Evolutionary conservation across 2,797 vertebrate species (phyloP), one percentile per base, ranked within the genome.

Genomic region (Natrix natrix): DNA sequence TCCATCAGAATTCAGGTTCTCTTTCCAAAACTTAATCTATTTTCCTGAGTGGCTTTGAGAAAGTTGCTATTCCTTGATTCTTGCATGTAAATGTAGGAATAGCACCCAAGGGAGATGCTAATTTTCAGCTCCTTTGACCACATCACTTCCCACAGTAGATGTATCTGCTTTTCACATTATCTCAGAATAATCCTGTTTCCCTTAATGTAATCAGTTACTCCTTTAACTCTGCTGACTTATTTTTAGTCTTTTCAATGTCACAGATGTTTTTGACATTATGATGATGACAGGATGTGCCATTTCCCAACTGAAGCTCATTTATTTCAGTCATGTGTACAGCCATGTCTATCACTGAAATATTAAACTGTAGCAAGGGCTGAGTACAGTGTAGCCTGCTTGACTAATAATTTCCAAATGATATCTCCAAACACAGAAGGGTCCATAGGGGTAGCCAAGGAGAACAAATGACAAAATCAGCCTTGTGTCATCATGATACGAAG

Each of bases 161-260:
- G 88, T 93, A 88, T 88, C 86, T 93, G 92, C 92, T 91, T 93
- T 91, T 87, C 86, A 83, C 57, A 91, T 93, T 93, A 91, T 93
- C 92, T 88, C 86, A 93, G 91, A 61, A 88, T 83, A 88, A 57
- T 69, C 90, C 90, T 14, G 66, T 59, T 91, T 57, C 43, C 43
- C 90, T 93, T 91, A 93, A 91, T 91, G 86, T 89, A 93, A 87
- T 88, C 90, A 88, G 90, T 66, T 60, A 61, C 55, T 69, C 92
- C 56, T 88, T 60, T 66, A 57, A 60, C 48, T 93, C 89, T 66
- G 92, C 89, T 74, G 91, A 93, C 92, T 91, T 93, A 93, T 91
- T 93, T 89, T 91, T 91, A 91, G 78, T 88, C 92, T 88, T 93
- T 88, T 55, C 92, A 91, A 89, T 93, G 92, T 93, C 92, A 83